Evolutionary conservation across 1,140 invertebrate species (phyloP).

Genomic region (Sarcophaga peregrina): DNA sequence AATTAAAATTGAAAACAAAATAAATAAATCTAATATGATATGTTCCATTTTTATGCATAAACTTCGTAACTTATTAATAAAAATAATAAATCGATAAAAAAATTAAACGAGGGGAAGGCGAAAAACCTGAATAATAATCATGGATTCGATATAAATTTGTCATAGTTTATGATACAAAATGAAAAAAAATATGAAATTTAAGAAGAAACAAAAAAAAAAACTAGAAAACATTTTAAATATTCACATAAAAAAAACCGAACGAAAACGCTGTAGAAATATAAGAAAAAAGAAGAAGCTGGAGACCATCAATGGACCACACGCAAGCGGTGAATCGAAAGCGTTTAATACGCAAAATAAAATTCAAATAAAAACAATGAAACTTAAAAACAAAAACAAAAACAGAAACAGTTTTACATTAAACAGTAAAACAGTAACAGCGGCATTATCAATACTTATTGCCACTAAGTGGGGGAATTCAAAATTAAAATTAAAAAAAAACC

Average conservation of each 20-base stretch:
- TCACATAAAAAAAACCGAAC: slow-evolving; percentile 3
- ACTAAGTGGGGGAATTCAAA: slow-evolving; percentile 23
- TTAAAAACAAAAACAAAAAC: neutral
- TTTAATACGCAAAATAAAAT: slow-evolving; percentile 14
- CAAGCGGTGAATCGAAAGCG: neutral
- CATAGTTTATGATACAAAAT: slow-evolving; percentile 27
- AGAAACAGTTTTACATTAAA: too few species aligned
- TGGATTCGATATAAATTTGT: slow-evolving; percentile 33
- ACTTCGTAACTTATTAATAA: neutral
- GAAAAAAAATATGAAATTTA: neutral
- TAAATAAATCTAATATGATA: too few species aligned
- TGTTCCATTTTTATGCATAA: too few species aligned
- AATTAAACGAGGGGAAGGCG: neutral
- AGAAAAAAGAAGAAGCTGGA: neutral
- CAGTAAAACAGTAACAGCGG: too few species aligned
- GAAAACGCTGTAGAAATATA: neutral
- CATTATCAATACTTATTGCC: neutral
- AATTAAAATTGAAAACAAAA: neutral
- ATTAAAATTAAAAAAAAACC: neutral
- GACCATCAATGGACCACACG: slow-evolving; percentile 22
- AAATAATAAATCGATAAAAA: neutral
- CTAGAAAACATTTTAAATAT: slow-evolving; percentile 32
- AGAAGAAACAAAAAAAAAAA: neutral
- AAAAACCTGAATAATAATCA: slow-evolving; percentile 32
- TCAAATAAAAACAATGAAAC: too few species aligned